Evolutionary conservation across 2,113 vertebrate genomes (phyloP).

Genomic region (Petroica traversi): DNA sequence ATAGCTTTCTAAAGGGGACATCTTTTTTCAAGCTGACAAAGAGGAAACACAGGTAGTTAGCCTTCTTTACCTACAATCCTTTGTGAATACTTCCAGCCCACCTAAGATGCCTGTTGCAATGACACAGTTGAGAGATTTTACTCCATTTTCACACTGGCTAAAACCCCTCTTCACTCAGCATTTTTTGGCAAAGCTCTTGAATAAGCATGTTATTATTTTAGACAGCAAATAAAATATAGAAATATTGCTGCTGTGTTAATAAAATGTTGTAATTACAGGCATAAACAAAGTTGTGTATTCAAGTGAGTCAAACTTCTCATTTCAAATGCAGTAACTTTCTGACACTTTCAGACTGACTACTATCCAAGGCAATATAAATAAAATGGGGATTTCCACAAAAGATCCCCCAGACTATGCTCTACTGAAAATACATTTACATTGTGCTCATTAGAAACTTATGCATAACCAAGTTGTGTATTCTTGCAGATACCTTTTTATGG

Average conservation of each 20-base stretch:
- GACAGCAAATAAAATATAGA: background rate
- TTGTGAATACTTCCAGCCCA: background rate
- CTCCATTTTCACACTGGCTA: background rate
- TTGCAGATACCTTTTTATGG: background rate
- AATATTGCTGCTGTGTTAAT: background rate
- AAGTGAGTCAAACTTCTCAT: conserved; percentile 34
- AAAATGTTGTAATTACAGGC: background rate
- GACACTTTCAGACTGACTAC: conserved; percentile 46
- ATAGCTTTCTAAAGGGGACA: background rate
- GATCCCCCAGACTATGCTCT: background rate
- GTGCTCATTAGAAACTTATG: background rate
- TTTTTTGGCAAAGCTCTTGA: background rate
- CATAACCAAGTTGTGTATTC: background rate
- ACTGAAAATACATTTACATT: background rate
- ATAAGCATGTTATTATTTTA: background rate
- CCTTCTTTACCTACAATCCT: background rate
- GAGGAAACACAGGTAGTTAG: background rate
- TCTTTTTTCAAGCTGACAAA: background rate
- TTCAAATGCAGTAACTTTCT: background rate
- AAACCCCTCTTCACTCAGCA: background rate
- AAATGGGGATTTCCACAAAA: conserved; percentile 46
- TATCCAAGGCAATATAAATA: background rate
- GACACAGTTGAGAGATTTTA: background rate
- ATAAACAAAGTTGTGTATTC: background rate
- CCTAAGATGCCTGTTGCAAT: background rate